Evolutionary conservation across 2,797 vertebrate genomes (phyloP).

Genomic region (Sternarchorhynchus goeldii): DNA sequence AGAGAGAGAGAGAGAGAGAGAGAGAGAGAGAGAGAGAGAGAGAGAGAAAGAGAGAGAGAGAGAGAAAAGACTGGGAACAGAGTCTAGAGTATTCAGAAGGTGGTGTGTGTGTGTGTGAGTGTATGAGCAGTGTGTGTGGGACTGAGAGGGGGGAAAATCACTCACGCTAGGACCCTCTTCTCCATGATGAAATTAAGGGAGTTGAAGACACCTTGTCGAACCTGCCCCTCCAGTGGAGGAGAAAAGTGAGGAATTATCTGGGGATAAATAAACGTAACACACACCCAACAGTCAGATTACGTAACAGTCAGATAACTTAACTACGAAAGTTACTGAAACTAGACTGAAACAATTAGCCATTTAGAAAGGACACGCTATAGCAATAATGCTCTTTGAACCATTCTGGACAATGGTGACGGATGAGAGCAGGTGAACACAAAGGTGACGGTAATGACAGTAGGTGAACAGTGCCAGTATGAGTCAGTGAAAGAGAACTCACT

Average conservation of each 20-base stretch:
- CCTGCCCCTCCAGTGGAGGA: slow-evolving; percentile 87
- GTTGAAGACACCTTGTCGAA: slow-evolving; percentile 92
- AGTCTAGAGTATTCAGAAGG: too few relatives aligned
- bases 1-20: too few relatives aligned
- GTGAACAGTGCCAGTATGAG: too few relatives aligned
- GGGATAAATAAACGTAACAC: neutral
- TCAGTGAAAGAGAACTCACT: slow-evolving; percentile 69
- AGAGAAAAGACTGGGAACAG: neutral
- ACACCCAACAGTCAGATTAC: neutral
- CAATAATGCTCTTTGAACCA: too few relatives aligned
- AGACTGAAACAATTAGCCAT: neutral
- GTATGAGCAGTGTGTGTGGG: neutral
- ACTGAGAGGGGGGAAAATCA: slow-evolving; percentile 13
- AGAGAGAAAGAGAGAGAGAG: neutral
- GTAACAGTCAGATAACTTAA: neutral
- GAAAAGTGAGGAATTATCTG: slow-evolving; percentile 98
- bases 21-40: neutral
- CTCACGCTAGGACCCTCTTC: slow-evolving; percentile 97
- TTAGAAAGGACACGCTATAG: too few relatives aligned
- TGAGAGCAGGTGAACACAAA: too few relatives aligned
- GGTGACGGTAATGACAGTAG: too few relatives aligned
- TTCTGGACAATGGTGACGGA: too few relatives aligned
- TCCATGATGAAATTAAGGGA: slow-evolving; percentile 98
- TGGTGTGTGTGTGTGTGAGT: neutral
- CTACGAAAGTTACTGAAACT: neutral